These are phyloP conservation scores for Battus philenor DNA, from an alignment of 1,140 invertebrate species.

Conservation along the genomic window DNA sequence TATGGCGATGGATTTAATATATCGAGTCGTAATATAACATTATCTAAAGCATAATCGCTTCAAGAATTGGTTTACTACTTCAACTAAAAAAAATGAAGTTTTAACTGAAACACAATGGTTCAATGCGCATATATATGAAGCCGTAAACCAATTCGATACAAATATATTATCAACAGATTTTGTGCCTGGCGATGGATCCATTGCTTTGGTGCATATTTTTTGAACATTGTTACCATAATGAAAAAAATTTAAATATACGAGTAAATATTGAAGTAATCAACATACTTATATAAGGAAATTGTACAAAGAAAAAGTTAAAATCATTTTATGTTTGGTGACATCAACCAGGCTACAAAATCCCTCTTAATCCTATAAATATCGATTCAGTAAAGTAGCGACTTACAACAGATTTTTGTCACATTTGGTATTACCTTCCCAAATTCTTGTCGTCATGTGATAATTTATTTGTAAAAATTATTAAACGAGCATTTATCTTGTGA, in stretches of 20 bases:
- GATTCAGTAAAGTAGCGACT: constrained; percentile 29
- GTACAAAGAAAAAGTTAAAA: no score
- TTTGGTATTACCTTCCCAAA: constrained; percentile 26
- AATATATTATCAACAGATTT: constrained; percentile 2
- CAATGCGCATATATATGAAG: not conserved
- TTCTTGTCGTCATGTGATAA: not conserved
- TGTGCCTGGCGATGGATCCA: constrained; percentile 16
- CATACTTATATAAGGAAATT: no score
- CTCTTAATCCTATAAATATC: constrained; percentile 44
- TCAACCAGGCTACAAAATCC: constrained; percentile 61
- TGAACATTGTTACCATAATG: no score
- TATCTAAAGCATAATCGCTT: constrained; percentile 30
- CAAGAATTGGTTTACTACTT: constrained; percentile 42
- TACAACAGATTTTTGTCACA: constrained; percentile 35
- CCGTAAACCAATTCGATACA: constrained; percentile 9
- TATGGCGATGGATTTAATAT: constrained; percentile 45
- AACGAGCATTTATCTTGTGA: constrained; percentile 11
- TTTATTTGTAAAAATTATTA: constrained; percentile 10
- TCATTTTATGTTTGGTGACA: no score
- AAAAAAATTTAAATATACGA: no score
- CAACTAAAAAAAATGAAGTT: no score
- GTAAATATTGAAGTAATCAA: no score
- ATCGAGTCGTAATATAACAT: constrained; percentile 39
- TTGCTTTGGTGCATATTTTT: not conserved
- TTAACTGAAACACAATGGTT: no score